Conservation (phyloP, 2,113 vertebrate genomes). For the Semicossyphus pulcher region DNA sequence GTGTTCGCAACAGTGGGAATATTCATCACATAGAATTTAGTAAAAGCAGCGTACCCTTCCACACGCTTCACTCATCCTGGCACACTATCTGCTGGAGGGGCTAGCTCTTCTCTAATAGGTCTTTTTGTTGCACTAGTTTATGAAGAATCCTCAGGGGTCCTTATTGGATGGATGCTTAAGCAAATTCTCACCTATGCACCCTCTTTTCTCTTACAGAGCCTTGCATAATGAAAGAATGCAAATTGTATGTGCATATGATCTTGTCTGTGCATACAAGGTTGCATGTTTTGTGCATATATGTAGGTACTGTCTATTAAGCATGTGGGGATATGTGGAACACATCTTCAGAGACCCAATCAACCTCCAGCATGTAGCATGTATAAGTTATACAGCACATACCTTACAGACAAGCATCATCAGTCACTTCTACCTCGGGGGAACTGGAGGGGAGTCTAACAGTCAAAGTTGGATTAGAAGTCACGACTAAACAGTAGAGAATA, state of each 20-base stretch:
- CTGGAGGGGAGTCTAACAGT: too few species aligned
- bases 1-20: conserved; percentile 1
- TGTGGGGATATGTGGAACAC: neutral
- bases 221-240: conserved; percentile 1
- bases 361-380: neutral
- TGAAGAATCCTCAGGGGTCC: neutral
- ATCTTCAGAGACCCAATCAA: conserved; percentile 29
- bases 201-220: neutral
- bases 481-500: neutral
- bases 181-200: neutral
- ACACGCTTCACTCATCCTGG: neutral
- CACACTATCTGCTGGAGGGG: neutral
- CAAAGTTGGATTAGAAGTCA: too few species aligned
- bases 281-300: neutral
- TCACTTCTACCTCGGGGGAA: conserved; percentile 12
- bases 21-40: conserved; percentile 20
- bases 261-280: neutral
- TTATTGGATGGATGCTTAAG: neutral
- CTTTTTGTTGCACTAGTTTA: neutral
- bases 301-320: neutral
- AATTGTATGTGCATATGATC: neutral
- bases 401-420: conserved; percentile 10
- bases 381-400: neutral
- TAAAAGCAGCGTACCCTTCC: neutral
- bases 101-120: neutral